Evolutionary conservation across 2,888 invertebrate species (phyloP).

Genomic region (Drosophila colorata): DNA sequence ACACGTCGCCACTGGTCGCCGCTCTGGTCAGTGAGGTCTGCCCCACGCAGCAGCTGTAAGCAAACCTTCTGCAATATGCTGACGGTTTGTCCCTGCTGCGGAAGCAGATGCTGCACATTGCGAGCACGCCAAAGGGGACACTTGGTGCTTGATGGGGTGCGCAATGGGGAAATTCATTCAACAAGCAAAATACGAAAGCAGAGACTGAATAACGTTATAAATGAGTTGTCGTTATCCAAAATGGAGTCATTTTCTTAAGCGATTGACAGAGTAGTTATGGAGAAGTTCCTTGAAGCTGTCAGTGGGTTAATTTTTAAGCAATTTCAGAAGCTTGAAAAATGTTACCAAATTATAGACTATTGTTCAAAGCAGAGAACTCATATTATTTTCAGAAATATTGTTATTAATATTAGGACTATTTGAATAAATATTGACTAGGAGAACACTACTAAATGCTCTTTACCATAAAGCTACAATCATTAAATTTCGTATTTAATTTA

Average conservation of each 20-base stretch:
- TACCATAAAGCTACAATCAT: no score
- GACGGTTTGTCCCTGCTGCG: slow-evolving; percentile 15
- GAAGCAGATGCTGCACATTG: slow-evolving; percentile 40
- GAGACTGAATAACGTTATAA: slow-evolving; percentile 34
- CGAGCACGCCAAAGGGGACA: not conserved
- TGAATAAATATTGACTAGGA: no score
- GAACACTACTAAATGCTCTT: no score
- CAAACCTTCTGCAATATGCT: slow-evolving; percentile 40
- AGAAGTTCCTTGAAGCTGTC: slow-evolving; percentile 12
- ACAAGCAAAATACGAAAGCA: slow-evolving; percentile 1
- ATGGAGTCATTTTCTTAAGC: slow-evolving; percentile 33
- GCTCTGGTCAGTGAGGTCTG: slow-evolving; percentile 37
- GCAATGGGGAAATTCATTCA: slow-evolving; percentile 17
- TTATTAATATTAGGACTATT: no score
- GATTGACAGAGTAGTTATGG: slow-evolving; percentile 27
- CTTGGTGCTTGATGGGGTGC: not conserved
- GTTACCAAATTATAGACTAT: not conserved
- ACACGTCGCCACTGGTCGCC: slow-evolving; percentile 29
- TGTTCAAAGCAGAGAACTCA: no score
- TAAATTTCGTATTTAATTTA: no score
- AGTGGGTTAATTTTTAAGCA: slow-evolving; percentile 17
- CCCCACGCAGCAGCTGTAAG: slow-evolving; percentile 19
- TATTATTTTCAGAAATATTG: no score
- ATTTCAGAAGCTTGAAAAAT: not conserved
- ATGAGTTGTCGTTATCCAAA: slow-evolving; percentile 45